Percentiles rank a stretch among this genome's conserved stretches.
These are phyloP conservation scores for Stramonita haemastoma DNA, from an alignment of 2,888 invertebrate genomes.

Conservation along the genomic window DNA sequence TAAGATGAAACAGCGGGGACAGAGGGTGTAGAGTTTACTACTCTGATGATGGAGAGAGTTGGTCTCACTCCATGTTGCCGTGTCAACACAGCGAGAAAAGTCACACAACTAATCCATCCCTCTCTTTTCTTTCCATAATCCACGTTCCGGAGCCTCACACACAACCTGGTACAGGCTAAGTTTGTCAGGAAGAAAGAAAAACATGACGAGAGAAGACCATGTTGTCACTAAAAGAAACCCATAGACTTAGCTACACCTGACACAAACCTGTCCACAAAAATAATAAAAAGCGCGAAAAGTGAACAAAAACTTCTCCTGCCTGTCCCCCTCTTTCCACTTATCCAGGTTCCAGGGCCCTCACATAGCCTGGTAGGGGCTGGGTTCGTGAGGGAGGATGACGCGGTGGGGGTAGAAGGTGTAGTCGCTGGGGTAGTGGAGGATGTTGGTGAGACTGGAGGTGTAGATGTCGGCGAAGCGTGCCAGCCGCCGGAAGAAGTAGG, in stretches of 20 bases:
- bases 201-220: background rate
- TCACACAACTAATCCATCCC: too few relatives aligned
- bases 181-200: too few relatives aligned
- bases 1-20: conserved; percentile 94
- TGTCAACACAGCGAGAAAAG: conserved; percentile 90
- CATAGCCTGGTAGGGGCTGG: conserved; percentile 43
- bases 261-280: background rate
- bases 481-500: conserved; percentile 95
- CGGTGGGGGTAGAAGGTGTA: conserved; percentile 97
- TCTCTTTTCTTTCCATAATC: too few relatives aligned
- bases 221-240: background rate
- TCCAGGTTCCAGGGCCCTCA: background rate
- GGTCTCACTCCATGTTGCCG: conserved; percentile 87
- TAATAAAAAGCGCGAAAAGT: too few relatives aligned
- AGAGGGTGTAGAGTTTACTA: conserved; percentile 91
- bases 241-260: too few relatives aligned
- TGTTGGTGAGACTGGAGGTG: conserved; percentile 82
- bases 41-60: conserved; percentile 84
- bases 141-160: too few relatives aligned
- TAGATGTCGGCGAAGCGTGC: conserved; percentile 99
- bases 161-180: too few relatives aligned
- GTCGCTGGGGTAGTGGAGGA: conserved; percentile 85
- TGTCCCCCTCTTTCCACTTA: background rate
- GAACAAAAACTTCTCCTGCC: background rate
- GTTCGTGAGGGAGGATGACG: conserved; percentile 96